Conservation (phyloP, 2,797 vertebrate genomes). For the Myiotriccus ornatus region DNA sequence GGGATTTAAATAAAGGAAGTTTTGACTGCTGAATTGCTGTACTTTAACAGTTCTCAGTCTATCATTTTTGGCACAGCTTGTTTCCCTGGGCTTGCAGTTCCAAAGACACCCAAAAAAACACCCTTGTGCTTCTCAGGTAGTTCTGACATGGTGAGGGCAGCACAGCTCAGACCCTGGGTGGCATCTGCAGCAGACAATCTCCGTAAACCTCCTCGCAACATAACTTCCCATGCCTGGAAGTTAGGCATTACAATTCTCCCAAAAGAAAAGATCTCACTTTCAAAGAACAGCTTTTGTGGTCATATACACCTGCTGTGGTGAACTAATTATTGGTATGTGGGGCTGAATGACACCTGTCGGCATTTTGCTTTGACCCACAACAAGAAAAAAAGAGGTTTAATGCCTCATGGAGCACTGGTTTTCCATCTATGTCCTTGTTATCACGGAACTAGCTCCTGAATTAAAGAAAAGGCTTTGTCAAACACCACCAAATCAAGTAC, state of each 20-base stretch:
- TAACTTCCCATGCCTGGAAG: background rate
- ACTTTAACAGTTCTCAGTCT: slow-evolving; percentile 59
- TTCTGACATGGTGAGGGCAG: background rate
- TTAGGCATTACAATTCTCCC: background rate
- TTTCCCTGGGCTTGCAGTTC: background rate
- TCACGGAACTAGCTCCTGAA: background rate
- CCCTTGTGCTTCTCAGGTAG: background rate
- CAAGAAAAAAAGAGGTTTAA: slow-evolving; percentile 5
- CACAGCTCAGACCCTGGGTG: background rate
- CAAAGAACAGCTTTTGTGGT: background rate
- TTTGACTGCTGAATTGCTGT: slow-evolving; percentile 65
- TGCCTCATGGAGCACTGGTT: background rate
- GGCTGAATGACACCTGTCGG: background rate
- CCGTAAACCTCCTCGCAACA: fast-evolving
- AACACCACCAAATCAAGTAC: background rate
- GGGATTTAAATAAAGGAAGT: slow-evolving; percentile 73
- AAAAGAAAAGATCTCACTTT: background rate
- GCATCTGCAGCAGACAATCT: background rate
- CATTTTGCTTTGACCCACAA: slow-evolving; percentile 29
- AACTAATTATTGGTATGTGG: slow-evolving; percentile 25
- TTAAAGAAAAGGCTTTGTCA: slow-evolving; percentile 28
- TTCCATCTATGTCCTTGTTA: background rate
- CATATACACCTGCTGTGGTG: background rate
- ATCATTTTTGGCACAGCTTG: slow-evolving; percentile 67
- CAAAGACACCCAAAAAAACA: background rate